Evolutionary conservation across 2,113 vertebrate species (phyloP).

Genomic region (Zosterops hypoxanthus): DNA sequence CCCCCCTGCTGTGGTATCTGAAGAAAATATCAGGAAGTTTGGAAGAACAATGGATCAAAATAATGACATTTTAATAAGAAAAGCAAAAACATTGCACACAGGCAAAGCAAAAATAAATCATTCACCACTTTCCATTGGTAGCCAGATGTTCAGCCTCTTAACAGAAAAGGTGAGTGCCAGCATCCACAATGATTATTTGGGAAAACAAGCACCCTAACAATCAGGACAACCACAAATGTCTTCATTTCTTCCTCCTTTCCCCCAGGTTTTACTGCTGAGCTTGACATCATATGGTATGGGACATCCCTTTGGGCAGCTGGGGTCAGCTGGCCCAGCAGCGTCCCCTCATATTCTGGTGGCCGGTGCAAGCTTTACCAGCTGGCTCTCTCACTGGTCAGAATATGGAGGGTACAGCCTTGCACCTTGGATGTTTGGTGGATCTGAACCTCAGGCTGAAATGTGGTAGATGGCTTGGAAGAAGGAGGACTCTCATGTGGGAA

Average conservation of each 20-base stretch:
- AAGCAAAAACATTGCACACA: not conserved
- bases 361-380: too few relatives aligned
- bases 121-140: not conserved
- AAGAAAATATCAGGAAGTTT: not conserved
- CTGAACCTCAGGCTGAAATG: too few relatives aligned
- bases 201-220: not conserved
- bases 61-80: not conserved
- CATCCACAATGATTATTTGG: not conserved
- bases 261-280: not conserved
- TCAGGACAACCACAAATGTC: not conserved
- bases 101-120: not conserved
- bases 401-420: too few relatives aligned
- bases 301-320: not conserved
- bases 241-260: not conserved
- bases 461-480: too few relatives aligned
- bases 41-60: not conserved
- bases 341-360: not conserved
- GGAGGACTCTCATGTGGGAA: too few relatives aligned
- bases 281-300: fast-evolving
- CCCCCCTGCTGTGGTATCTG: fast-evolving
- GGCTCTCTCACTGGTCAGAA: too few relatives aligned
- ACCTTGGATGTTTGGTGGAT: too few relatives aligned
- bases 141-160: not conserved
- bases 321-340: not conserved
- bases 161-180: not conserved